Evolutionary conservation across 2,113 vertebrate species (phyloP).

Genomic region (Ceyx margarethae): DNA sequence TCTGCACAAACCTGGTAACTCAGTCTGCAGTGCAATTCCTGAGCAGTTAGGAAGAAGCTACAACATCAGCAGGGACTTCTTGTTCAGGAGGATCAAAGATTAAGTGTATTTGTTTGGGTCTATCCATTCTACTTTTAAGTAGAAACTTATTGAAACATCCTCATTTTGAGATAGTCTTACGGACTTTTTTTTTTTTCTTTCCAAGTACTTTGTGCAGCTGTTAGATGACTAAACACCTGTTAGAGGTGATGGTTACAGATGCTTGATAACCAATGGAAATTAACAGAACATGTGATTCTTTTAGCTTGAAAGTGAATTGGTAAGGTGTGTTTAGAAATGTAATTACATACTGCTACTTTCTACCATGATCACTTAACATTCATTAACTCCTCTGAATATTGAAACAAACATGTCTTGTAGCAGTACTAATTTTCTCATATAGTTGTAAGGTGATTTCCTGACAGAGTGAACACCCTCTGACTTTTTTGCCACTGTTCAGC

Average conservation of each 20-base stretch:
- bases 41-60: not conserved
- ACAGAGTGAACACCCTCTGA: constrained; percentile 28
- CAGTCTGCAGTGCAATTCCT: not conserved
- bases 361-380: constrained; percentile 56
- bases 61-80: not conserved
- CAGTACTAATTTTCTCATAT: constrained; percentile 23
- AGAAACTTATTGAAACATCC: not conserved
- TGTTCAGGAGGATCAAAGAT: not conserved
- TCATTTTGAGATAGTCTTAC: not conserved
- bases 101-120: not conserved
- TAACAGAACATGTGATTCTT: constrained; percentile 56
- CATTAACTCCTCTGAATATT: constrained; percentile 53
- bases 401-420: constrained; percentile 35
- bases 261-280: constrained; percentile 55
- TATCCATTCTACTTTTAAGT: not conserved
- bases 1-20: not conserved
- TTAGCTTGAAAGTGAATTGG: constrained; percentile 42
- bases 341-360: constrained; percentile 54
- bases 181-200: not conserved
- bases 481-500: constrained; percentile 22
- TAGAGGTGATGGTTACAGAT: constrained; percentile 60
- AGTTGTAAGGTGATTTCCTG: constrained; percentile 37
- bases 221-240: constrained; percentile 65
- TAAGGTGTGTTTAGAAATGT: constrained; percentile 56
- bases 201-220: constrained; percentile 53